Evolutionary conservation across 1,140 invertebrate species (phyloP), one percentile per base, ranked within the genome.

Genomic region (Melipona quadrifasciata): DNA sequence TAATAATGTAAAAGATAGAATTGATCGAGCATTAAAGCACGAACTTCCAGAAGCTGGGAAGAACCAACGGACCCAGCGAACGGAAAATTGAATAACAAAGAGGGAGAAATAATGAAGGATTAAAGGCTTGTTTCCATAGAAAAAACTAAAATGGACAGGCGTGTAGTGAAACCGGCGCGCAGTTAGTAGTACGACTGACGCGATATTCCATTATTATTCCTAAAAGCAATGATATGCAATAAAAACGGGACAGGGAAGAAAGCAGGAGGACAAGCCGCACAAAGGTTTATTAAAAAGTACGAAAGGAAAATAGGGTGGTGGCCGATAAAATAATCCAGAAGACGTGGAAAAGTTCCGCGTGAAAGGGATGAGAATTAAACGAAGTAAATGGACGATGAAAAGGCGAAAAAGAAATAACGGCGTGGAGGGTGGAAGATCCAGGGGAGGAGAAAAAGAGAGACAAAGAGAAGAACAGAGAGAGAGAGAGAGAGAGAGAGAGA

Each of bases 261-360:
- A 0, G 24, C 11, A 21, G 24, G 24, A 71, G 34, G 24, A 6
- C 0, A 71, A 71, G 16, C 21, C 1, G 10, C 8, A 16, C 14
- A 71, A 71, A 71, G 21, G 21, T n/a, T 71, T 47, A 71, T 71
- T 47, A 39, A 71, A 71, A 39, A 16, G 16, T 39, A 14, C 14
- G 31, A 24, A 39, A 39, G 17, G 34, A n/a, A 67, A 67, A 21
- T 67, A 67, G 65, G 3, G 21, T 21, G 19, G 21, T 21, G 3
- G 10, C 31, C 31, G 65, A 34, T 67, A 67, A 67, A 34, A 67
- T 67, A 67, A 67, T 67, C 65, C 65, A 67, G 21, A 67, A 67
- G 31, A 21, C 65, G 31, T 19, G 17, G 65, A 1, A 67, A 67
- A 67, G 65, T 67, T 34, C 10, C 10, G 31, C 27, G 17, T 19